Base-by-base conservation (phyloP, 1,140 invertebrate species). In the Pogonognathellus flavescens region DNA sequence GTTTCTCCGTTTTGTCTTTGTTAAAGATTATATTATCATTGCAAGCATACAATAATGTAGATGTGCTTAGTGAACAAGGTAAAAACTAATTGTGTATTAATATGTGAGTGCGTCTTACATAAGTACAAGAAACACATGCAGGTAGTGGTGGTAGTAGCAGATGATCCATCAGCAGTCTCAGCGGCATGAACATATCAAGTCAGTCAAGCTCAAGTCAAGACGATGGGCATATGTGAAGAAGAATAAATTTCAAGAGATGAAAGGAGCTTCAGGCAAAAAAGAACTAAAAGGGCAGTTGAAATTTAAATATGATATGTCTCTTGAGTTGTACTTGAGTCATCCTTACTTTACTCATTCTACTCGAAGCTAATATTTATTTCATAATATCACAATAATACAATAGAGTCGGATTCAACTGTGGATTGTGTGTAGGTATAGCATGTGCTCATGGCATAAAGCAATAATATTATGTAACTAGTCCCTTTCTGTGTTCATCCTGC, bases 231-330 rank as follows among this genome's bases (percentile, higher is more conserved):
- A 76, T 76, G 70, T 76, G 70, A 50, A 50, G 70, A 14, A 49
- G 70, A 31, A 76, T 76, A 31, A 76, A 76, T 76, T 76, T 76
- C 41, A 76, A 5, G 31, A 76, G 70, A 76, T 76, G 70, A 76
- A 76, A 76, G 70, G 41, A 76, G 70, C 70, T 76, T 16, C 22
- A 76, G 70, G 70, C 70, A 13, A 76, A 41, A 41, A 66, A 76
- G 18, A 76, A 31, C 70, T 76, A 76, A 76, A 76, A 55, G 80
- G 53, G 80, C 80, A 81, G 80, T 55, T 55, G 80, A 81, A 81
- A 57, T 76, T 76, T 76, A 81, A 81, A 81, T 81, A 81, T 80
- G 52, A 80, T 55, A 81, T 55, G 50, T 81, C 80, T 52, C 25
- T 55, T 22, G 22, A 81, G 80, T 57, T 81, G 80, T 52, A 25